Evolutionary conservation across 2,888 invertebrate genomes (phyloP).

Genomic region (Leptinotarsa haldemani): DNA sequence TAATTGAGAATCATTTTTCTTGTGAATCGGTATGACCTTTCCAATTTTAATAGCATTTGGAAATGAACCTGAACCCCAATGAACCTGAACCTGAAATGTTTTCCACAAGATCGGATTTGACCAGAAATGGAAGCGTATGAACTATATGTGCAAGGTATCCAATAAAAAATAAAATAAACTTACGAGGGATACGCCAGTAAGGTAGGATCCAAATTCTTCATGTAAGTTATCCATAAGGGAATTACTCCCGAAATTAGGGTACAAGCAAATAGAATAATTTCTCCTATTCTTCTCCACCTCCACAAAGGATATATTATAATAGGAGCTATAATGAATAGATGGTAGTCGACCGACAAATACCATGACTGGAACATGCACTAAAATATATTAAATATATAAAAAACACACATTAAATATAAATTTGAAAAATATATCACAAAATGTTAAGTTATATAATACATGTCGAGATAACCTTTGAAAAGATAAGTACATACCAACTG

Average conservation of each 20-base stretch:
- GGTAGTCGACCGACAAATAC: slow-evolving; percentile 70
- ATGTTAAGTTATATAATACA: too few species aligned
- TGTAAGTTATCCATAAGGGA: slow-evolving; percentile 68
- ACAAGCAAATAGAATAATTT: slow-evolving; percentile 67
- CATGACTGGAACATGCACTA: slow-evolving; percentile 82
- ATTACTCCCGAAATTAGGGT: slow-evolving; percentile 64
- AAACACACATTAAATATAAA: neutral
- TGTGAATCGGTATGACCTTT: too few species aligned
- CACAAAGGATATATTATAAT: slow-evolving; percentile 76
- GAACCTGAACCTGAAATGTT: too few species aligned
- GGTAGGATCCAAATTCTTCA: slow-evolving; percentile 74
- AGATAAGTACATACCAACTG: slow-evolving; percentile 66
- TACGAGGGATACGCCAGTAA: slow-evolving; percentile 77
- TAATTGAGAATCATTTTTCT: too few species aligned
- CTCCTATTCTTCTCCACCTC: slow-evolving; percentile 73
- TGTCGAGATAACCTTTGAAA: too few species aligned
- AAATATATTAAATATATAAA: slow-evolving; percentile 22
- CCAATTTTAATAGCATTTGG: too few species aligned
- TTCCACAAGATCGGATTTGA: too few species aligned
- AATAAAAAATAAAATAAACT: slow-evolving; percentile 58
- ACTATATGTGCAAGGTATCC: too few species aligned
- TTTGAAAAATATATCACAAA: too few species aligned
- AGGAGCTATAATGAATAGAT: slow-evolving; percentile 72
- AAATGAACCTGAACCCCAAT: too few species aligned
- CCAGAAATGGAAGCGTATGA: too few species aligned